phyloP scores from a whole-genome alignment of 2,888 invertebrate species.

The Caenorhabditis becei region DNA sequence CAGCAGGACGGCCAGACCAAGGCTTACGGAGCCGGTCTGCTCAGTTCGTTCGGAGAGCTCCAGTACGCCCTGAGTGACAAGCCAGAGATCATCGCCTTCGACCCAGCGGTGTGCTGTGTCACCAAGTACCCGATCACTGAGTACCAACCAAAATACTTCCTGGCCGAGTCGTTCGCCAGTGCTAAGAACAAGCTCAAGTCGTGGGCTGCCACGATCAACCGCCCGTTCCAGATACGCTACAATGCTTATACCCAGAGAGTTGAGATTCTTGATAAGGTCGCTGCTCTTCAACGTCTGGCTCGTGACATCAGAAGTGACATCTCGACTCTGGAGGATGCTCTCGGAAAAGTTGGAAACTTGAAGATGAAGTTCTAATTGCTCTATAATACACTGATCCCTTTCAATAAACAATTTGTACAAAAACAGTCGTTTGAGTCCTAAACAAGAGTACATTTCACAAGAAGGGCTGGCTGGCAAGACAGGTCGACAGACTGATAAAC shows the following conservation, averaged over 20 bases:
- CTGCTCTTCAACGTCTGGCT: slow-evolving; percentile 90
- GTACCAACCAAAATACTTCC: slow-evolving; percentile 96
- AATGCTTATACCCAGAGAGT: slow-evolving; percentile 94
- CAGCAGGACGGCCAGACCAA: slow-evolving; percentile 93
- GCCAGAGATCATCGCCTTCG: slow-evolving; percentile 90
- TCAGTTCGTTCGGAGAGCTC: slow-evolving; percentile 97
- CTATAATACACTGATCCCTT: background rate
- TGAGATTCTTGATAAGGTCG: slow-evolving; percentile 93
- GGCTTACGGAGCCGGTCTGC: slow-evolving; percentile 97
- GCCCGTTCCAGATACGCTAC: slow-evolving; percentile 97
- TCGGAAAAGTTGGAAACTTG: slow-evolving; percentile 69
- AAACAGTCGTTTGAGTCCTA: background rate
- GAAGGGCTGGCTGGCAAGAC: slow-evolving; percentile 8
- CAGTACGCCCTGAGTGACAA: slow-evolving; percentile 90
- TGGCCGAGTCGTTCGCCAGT: slow-evolving; percentile 95
- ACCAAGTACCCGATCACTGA: slow-evolving; percentile 98
- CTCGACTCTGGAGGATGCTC: slow-evolving; percentile 77
- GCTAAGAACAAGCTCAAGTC: slow-evolving; percentile 97
- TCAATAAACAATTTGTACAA: slow-evolving; percentile 4
- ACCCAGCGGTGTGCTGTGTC: slow-evolving; percentile 90
- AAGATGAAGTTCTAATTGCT: slow-evolving; percentile 12
- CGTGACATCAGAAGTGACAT: slow-evolving; percentile 82
- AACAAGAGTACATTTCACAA: background rate
- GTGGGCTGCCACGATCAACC: slow-evolving; percentile 93
- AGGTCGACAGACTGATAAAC: slow-evolving; percentile 5